Base-by-base conservation (phyloP, 1,140 invertebrate genomes). In the Calliphora vicina region DNA sequence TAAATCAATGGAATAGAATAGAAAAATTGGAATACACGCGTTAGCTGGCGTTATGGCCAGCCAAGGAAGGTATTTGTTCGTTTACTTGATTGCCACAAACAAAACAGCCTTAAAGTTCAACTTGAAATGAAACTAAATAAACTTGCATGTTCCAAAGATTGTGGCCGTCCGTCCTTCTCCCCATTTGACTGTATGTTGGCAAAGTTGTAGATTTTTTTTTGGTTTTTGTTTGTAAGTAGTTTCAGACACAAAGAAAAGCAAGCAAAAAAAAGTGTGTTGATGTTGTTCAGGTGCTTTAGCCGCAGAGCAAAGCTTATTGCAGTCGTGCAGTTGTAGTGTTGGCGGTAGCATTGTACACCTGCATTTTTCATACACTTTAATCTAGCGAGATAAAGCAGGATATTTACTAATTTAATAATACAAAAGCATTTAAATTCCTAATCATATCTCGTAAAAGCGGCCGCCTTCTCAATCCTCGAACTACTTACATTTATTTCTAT, bases 371-470 rank as follows among this genome's bases (percentile, higher is more conserved):
- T 85, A 84, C 84, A 85, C 85, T 72, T 71, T 42, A 73, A 74
- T 61, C 57, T 84, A 84, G 85, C 26, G 72, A 78, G 74, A 78
- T 78, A 78, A 78, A 78, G 88, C 86, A 87, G 88, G 88, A 88
- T 89, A 89, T 89, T 89, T 89, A 89, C 88, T 89, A 89, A 89
- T 89, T 89, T 89, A 89, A 89, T 89, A 89, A 89, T 89, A 89
- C 87, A 89, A 89, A 89, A 88, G 88, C 88, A 89, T 89, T 89
- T 89, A 89, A 89, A 89, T 88, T 89, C 88, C 88, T 89, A 89
- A 89, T 89, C 88, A 89, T 89, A 89, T 89, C 88, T 87, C 85
- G 84, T 84, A 87, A 88, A 83, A 88, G 86, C 87, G 81, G 83
- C 86, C 86, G 85, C 78, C 82, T 82, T 82, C 81, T 78, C 35